Base-by-base conservation (phyloP, 2,797 vertebrate genomes). In the Dendrocincla tyrannina region DNA sequence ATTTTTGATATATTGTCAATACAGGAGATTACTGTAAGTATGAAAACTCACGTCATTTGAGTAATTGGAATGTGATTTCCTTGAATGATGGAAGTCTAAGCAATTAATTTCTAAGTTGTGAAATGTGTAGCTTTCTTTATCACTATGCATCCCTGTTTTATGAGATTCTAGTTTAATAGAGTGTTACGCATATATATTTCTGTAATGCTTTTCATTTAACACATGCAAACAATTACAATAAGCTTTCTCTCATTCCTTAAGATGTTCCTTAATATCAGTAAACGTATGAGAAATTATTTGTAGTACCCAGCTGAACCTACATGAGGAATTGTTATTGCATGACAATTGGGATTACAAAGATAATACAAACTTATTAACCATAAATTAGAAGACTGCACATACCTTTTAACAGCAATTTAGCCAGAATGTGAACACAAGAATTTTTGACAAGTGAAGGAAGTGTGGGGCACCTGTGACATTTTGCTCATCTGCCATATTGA, bases 221-320 rank as follows among this genome's bases (percentile, higher is more conserved):
- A 95, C 82, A 93, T 95, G 91, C 74, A 96, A 95, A 84, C 66
- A 88, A 90, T 90, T 77, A 56, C 66, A 89, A 93, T 53, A 88
- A 75, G 47, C 44, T 88, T 75, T 86, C 56, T 76, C 39, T 78
- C 85, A 55, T 79, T 91, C 28, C 47, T 90, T 50, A 88, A 75
- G 50, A 88, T 6, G 3, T 69, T 86, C 78, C 47, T 79, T 91
- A 86, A 59, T 81, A 66, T 19, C 59, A 81, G 69, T 41, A 84
- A 96, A 88, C 25, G 75, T 88, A 18, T 0, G 16, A 88, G 49
- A 91, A 93, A 90, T 91, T 91, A 89, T 79, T 89, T 72, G 30
- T 55, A 68, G 53, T 39, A 88, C 66, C 39, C 73, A 72, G 41
- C 5, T 64, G 88, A 95, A 88, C 22, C 58, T 55, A 67, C 23